Base-by-base conservation (phyloP, 2,113 vertebrate species). In the Apus apus region DNA sequence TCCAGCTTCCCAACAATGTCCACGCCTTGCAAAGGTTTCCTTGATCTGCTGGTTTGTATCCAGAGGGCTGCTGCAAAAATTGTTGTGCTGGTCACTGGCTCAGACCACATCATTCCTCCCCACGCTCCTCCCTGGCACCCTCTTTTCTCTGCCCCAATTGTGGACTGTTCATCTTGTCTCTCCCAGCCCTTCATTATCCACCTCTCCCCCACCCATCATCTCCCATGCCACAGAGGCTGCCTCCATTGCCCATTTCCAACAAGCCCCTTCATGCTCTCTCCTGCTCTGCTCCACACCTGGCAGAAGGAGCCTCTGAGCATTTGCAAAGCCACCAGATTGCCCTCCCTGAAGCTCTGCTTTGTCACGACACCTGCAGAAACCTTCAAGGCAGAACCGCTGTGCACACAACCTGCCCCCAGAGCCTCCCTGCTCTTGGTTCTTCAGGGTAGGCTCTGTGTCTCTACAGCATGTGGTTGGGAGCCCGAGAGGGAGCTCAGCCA, bases 21-120 rank as follows among this genome's bases (percentile, higher is more conserved):
- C 92, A 95, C 94, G 2, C 94, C 96, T 94, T 90, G 57, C 79
- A 51, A 22, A 84, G 56, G 1, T 23, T 34, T 92, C 94, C 96
- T 97, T 95, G 89, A 94, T 94, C 83, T 95, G 54, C 71, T n/a
- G 40, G 79, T 93, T 88, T 93, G 72, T 90, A 86, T 67, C 90
- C 86, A 88, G 88, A 96, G 72, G 95, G 86, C 64, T 86, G 76
- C 80, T 84, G 51, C 43, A 71, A 34, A 84, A 71, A 77, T 16
- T 60, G 48, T 56, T 90, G 48, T 36, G 83, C 83, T 64, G 86
- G 76, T 74, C 76, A 3, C 4, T 23, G 90, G 43, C 86, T 89
- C 6, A 84, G 84, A 94, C 96, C 94, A 68, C 96, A 97, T 89
- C 80, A 92, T 64, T 96, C 76, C 83, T 92, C 13, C 22, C 56